A percentile compares a stretch with the other conserved stretches of the same genome.
These are phyloP conservation scores for Erpetoichthys calabaricus DNA, from an alignment of 2,797 vertebrate genomes.

Conservation along the genomic window DNA sequence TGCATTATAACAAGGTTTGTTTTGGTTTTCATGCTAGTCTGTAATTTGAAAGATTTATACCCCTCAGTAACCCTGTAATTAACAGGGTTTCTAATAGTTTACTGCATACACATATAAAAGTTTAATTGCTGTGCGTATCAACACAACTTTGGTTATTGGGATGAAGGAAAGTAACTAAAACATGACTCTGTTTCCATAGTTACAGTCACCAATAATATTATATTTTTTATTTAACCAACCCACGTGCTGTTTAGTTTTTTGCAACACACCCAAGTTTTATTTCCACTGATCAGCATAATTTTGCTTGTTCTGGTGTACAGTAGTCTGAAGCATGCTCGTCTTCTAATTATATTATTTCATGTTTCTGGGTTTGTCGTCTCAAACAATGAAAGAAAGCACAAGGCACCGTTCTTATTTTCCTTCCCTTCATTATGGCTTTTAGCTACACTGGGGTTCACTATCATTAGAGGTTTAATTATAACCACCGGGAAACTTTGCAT, in stretches of 20 bases:
- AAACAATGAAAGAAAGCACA: too few relatives aligned
- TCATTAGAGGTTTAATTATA: too few relatives aligned
- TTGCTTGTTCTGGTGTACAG: too few relatives aligned
- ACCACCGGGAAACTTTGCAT: too few relatives aligned
- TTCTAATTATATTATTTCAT: too few relatives aligned
- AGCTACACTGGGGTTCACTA: too few relatives aligned
- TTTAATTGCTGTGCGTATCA: slow-evolving; percentile 44
- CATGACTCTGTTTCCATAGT: slow-evolving; percentile 42
- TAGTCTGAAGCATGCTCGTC: too few relatives aligned
- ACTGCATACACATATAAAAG: slow-evolving; percentile 42
- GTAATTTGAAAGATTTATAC: slow-evolving; percentile 50
- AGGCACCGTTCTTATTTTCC: too few relatives aligned
- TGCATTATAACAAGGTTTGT: slow-evolving; percentile 31
- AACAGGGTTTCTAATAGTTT: slow-evolving; percentile 50
- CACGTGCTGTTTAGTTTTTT: slow-evolving; percentile 20
- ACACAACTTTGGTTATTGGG: slow-evolving; percentile 35
- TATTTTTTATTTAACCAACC: slow-evolving; percentile 24
- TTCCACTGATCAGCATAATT: too few relatives aligned
- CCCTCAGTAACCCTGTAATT: slow-evolving; percentile 41
- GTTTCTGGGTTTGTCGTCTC: too few relatives aligned
- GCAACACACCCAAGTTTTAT: too few relatives aligned
- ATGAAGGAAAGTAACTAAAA: slow-evolving; percentile 42
- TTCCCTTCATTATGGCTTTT: too few relatives aligned
- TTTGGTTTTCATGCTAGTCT: slow-evolving; percentile 40
- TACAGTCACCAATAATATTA: slow-evolving; percentile 37